These are phyloP conservation scores for Diplazon laetatorius DNA, from an alignment of 2,888 invertebrate species.

Conservation along the genomic window DNA sequence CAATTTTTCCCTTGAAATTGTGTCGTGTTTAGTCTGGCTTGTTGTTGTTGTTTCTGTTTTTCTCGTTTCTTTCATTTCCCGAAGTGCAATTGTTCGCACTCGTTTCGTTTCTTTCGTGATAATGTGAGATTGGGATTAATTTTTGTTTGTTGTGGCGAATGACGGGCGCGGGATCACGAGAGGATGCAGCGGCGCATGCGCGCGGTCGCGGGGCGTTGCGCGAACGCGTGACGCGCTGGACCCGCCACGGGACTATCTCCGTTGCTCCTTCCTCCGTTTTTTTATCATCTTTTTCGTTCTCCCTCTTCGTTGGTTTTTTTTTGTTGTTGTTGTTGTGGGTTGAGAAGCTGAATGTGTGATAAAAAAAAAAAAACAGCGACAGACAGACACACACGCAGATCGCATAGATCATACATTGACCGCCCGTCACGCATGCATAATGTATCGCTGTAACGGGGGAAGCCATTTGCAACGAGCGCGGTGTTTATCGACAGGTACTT, in stretches of 20 bases:
- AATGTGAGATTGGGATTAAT: neutral
- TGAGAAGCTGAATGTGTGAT: conserved; percentile 12
- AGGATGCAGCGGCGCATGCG: neutral
- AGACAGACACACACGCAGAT: too few relatives aligned
- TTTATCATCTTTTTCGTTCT: too few relatives aligned
- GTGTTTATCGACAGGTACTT: conserved; percentile 56
- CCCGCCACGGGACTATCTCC: conserved; percentile 9
- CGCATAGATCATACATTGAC: too few relatives aligned
- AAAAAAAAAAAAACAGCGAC: neutral
- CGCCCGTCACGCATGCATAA: too few relatives aligned
- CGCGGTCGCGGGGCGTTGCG: conserved; percentile 59
- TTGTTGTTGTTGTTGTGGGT: neutral
- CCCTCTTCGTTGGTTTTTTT: too few relatives aligned
- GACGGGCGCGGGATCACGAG: conserved; percentile 13
- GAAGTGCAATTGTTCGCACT: too few relatives aligned
- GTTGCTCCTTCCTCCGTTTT: too few relatives aligned
- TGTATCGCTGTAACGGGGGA: conserved; percentile 44
- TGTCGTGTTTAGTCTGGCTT: too few relatives aligned
- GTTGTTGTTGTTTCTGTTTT: neutral
- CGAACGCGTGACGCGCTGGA: conserved; percentile 34
- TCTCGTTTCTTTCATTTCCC: neutral
- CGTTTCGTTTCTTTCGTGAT: conserved; percentile 18
- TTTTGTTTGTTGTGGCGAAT: conserved; percentile 30
- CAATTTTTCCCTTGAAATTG: too few relatives aligned
- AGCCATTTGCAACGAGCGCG: conserved; percentile 63